Conservation (phyloP, 2,888 invertebrate species). For the Malthinus seriepunctatus region DNA sequence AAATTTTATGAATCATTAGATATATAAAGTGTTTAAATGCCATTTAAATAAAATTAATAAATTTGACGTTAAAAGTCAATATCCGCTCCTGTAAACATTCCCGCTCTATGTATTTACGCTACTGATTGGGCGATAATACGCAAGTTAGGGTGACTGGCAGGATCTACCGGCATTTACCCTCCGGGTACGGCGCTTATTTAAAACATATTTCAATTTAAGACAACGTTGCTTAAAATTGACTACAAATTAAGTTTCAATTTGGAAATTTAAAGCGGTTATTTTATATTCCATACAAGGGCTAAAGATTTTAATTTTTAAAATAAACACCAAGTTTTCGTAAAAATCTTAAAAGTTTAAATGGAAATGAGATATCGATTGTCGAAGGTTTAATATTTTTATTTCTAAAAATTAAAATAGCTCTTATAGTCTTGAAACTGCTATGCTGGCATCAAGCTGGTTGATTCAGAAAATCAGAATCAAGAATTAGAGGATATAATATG, state of each 20-base stretch:
- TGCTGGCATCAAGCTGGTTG: too few relatives aligned
- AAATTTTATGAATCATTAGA: too few relatives aligned
- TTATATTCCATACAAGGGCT: too few relatives aligned
- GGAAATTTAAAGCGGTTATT: background rate
- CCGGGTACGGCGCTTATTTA: conserved; percentile 47
- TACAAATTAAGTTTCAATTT: conserved; percentile 10
- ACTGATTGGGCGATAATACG: conserved; percentile 32
- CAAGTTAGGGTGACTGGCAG: conserved; percentile 49
- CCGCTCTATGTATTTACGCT: conserved; percentile 23
- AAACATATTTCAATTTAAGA: conserved; percentile 49
- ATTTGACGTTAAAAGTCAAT: conserved; percentile 32
- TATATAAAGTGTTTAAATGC: background rate
- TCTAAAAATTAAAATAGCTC: too few relatives aligned
- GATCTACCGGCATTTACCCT: conserved; percentile 47
- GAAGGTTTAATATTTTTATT: too few relatives aligned
- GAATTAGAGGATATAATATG: too few relatives aligned
- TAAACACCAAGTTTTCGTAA: too few relatives aligned
- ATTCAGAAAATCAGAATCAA: too few relatives aligned
- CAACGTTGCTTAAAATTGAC: conserved; percentile 15
- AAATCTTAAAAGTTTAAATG: too few relatives aligned
- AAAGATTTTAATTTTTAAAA: too few relatives aligned
- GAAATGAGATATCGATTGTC: too few relatives aligned
- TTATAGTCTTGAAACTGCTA: too few relatives aligned
- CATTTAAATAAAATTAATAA: conserved; percentile 27
- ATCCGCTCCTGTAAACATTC: conserved; percentile 30